phyloP scores from a whole-genome alignment of 2,113 vertebrate genomes.

The Lagopus leucura region DNA sequence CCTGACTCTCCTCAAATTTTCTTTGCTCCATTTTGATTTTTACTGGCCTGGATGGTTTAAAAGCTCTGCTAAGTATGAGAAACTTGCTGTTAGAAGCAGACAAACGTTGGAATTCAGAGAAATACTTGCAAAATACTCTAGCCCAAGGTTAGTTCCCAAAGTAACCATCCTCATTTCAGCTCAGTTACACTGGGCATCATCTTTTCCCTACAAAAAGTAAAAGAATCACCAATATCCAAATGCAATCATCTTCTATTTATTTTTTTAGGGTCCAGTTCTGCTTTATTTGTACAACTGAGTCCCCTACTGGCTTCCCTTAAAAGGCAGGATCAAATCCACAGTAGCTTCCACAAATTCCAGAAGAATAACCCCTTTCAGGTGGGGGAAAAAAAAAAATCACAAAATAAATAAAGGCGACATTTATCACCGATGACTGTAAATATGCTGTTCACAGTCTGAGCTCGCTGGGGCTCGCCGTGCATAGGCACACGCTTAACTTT shows the following conservation, averaged over 20 bases:
- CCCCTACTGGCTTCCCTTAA: conserved; percentile 58
- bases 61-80: accelerated
- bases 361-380: conserved; percentile 63
- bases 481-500: conserved; percentile 56
- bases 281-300: conserved; percentile 60
- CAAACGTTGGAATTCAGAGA: background rate
- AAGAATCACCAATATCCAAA: background rate
- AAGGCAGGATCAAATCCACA: conserved; percentile 48
- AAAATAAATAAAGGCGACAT: conserved; percentile 60
- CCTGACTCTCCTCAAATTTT: background rate
- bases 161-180: background rate
- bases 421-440: conserved; percentile 62
- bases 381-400: background rate
- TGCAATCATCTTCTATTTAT: background rate
- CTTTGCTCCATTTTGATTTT: background rate
- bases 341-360: conserved; percentile 52
- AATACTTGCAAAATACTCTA: background rate
- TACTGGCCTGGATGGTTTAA: background rate
- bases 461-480: conserved; percentile 3
- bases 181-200: background rate
- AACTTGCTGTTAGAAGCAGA: background rate
- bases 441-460: conserved; percentile 31
- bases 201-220: background rate
- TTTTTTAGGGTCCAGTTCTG: conserved; percentile 12
- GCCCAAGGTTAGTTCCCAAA: background rate